Evolutionary conservation across 1,140 invertebrate genomes (phyloP), one percentile per base, ranked within the genome.

Genomic region (Monochamus saltuarius): DNA sequence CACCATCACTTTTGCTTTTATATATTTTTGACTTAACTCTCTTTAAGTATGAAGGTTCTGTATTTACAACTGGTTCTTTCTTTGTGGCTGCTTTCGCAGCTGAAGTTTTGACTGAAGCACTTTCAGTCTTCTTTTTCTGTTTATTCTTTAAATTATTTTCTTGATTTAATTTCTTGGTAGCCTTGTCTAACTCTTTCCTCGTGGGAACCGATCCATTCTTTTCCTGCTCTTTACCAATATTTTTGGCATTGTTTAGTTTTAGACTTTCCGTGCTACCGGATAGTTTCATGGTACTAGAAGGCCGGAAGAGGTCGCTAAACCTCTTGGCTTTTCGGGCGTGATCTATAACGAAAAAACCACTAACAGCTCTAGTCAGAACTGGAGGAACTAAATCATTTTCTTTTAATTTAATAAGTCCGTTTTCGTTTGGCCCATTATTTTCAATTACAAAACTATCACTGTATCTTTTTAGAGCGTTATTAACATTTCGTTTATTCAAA

Each of bases 11-110:
- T 59, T 72, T 73, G n/a, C 63, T 70, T 50, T 75, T 75, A 55
- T 75, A 76, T 35, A 76, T 76, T 38, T 68, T 71, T 34, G 73
- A 75, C 49, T 69, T 71, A 10, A 76, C 75, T 1, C 75, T 61
- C 60, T 76, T 75, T 9, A 76, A 60, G 47, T 75, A 73, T 2
- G 75, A 75, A 59, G 66, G 58, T 0, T 43, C 50, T 19, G 52
- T 60, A 17, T 70, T 62, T 34, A 53, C 62, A 1, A 49, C 29
- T 8, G 56, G 35, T 36, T 40, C 35, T 14, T 37, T 52, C 14
- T 55, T 62, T 61, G 59, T 64, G 11, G 46, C 11, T 10, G n/a
- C 6, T 8, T 2, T 45, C 47, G 45, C 66, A 56, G 42, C 56
- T 36, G 29, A 29, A 51, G 4, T 14, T 43, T 62, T 67, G 60